Conservation (phyloP, 2,888 invertebrate genomes). For the Eupithecia subumbrata region DNA sequence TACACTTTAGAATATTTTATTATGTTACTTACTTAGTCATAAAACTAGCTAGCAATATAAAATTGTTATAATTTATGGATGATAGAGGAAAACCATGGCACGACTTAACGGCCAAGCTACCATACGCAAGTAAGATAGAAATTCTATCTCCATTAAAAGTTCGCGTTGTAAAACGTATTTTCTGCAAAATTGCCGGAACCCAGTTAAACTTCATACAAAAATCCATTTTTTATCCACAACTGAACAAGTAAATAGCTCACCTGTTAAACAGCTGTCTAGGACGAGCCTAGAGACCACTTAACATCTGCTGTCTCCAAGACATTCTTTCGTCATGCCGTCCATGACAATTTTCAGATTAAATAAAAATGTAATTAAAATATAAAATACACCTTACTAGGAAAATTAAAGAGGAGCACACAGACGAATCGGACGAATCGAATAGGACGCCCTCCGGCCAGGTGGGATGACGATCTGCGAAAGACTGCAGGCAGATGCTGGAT, state of each 20-base stretch:
- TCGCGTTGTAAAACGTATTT: constrained; percentile 21
- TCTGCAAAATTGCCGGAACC: constrained; percentile 33
- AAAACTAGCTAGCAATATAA: not conserved
- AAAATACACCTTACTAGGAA: not conserved
- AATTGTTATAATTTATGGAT: not conserved
- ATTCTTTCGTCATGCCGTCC: constrained; percentile 26
- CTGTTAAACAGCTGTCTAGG: constrained; percentile 36
- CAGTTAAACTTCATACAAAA: constrained; percentile 28
- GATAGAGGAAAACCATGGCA: not conserved
- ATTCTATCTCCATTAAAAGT: constrained; percentile 9
- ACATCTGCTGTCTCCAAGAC: constrained; percentile 33
- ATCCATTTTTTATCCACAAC: constrained; percentile 29
- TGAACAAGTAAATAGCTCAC: constrained; percentile 35
- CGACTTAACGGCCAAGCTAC: not conserved
- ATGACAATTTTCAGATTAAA: constrained; percentile 32
- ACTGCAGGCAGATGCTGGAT: no score
- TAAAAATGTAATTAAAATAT: constrained; percentile 23
- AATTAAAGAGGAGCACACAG: not conserved
- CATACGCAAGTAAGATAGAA: not conserved
- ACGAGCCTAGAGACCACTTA: constrained; percentile 29
- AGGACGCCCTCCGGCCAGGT: no score
- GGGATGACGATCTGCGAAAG: no score
- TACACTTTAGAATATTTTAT: not conserved
- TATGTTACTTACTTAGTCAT: not conserved
- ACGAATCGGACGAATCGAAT: no score